Base-by-base conservation (phyloP, 2,113 vertebrate genomes). In the Acrocephalus kingi region DNA sequence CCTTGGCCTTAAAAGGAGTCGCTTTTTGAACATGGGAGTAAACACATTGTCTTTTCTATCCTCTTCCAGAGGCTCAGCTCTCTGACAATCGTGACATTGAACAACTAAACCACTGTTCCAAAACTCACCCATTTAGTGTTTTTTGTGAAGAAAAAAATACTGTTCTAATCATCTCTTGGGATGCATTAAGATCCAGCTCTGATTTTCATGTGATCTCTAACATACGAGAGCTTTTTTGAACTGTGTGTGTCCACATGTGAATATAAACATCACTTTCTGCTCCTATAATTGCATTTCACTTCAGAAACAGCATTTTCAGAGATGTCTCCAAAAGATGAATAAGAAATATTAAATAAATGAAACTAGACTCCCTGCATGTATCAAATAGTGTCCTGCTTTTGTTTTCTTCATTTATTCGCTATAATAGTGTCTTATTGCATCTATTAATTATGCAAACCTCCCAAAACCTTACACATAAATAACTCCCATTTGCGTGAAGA, bases 281-380 rank as follows among this genome's bases (percentile, higher is more conserved):
- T 56, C 55, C 49, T 55, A 18, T 71, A n/a, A 84, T n/a, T 84
- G 11, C 37, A 78, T 73, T 90, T 89, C 48, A 33, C 27, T 89
- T 87, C 66, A 92, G 59, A 88, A 94, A 66, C 52, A 84, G 73
- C 43, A 86, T 90, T 91, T 94, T 68, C 49, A 76, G 62, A 73
- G 21, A 9, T 61, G 16, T 3, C 4, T 76, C 33, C 73, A 84
- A 89, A 90, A 74, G 13, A 71, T 17, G 41, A 25, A 45, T 79
- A 13, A 63, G 67, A 92, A 83, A 63, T 82, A 73, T 41, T 55
- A 91, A 82, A 73, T 87, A 41, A 23, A 87, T 59, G 75, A 77
- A 77, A 69, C 24, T 76, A 16, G 80, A 69, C 13, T 63, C 33
- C 58, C 15, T 77, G 20, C 17, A 33, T 49, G 30, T 80, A 80